Base-by-base conservation (phyloP, 2,113 vertebrate genomes). In the Phrynosoma platyrhinos region DNA sequence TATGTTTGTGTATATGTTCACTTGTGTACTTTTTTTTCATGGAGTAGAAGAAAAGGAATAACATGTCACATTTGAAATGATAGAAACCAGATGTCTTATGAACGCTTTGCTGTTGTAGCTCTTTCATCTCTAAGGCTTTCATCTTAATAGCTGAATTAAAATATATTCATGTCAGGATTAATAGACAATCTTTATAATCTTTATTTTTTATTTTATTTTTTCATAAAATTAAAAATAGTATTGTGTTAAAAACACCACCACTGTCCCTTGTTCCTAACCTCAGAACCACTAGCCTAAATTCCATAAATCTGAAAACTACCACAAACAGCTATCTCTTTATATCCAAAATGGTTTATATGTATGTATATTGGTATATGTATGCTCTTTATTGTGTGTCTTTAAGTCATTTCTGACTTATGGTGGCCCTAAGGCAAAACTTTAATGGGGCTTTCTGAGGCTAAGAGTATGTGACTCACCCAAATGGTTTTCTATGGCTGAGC, bases 41-140 rank as follows among this genome's bases (percentile, higher is more conserved):
- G 74, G 81, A 79, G 87, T 81, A 89, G 81, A 89, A 82, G 16
- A 88, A 3, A 90, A 2, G 66, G 87, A 74, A 8, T 5, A 89
- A 80, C 2, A 66, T 81, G 86, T 87, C 74, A 66, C 66, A 76
- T 69, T 86, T 2, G 72, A 30, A 20, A 74, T 25, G 27, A 64
- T 32, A n/a, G 32, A 66, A 30, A 42, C 36, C 1, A 64, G 66
- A 42, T 88, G 83, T 9, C 90, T 0, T 87, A 52, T 91, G 53
- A 55, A 87, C 5, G 71, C 89, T 87, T 90, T 4, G 21, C 58
- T 82, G 18, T 4, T 75, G 25, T 13, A 1, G 83, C 2, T 53
- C 2, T 13, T 32, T 80, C 2, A n/a, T 52, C 0, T 21, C 76
- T 88, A 0, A 14, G 4, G 58, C 13, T 18, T 18, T 62, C 58